Evolutionary conservation across 1,140 invertebrate species (phyloP), one percentile per base, ranked within the genome.

Genomic region (Helicoverpa zea): DNA sequence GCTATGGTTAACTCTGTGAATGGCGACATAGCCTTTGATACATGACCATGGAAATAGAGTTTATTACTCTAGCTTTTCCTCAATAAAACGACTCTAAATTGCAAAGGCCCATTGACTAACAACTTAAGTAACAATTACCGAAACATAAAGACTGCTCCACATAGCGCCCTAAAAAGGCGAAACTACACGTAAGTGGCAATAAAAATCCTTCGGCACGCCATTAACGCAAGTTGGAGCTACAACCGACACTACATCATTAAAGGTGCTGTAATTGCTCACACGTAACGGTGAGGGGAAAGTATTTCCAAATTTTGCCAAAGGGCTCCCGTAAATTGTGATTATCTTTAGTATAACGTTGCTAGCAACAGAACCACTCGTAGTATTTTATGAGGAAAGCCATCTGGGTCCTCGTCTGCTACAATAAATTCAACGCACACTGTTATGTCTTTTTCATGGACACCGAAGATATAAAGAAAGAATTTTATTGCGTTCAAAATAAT

Each of bases 381-480:
- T 94, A 92, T 94, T 94, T 94, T 94, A 94, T 90, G 91, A 92
- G 92, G 79, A 87, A 87, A 91, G 91, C 91, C 92, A 94, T 94
- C 92, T 94, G 92, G 90, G 90, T 86, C 89, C 87, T 87, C 82
- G 88, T 84, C 84, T 88, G 83, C 86, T 86, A 89, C 88, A 90
- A 93, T 93, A 92, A 93, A 94, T 94, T 92, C 89, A 86, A 90
- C 87, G 87, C 90, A 87, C 90, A 84, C 86, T 86, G 88, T 92
- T 92, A 92, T 88, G 90, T 90, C 88, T 92, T 91, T 94, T 87
- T 83, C 77, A 84, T 85, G 80, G 83, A 83, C 86, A 84, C 80
- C 79, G 81, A 87, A 83, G 87, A 86, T 87, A 88, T 91, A 87
- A 92, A 91, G 87, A 89, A 89, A 87, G 84, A 89, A 88, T 91